Evolutionary conservation across 2,888 invertebrate genomes (phyloP), one percentile per base, ranked within the genome.

Genomic region (Archips crataeganus): DNA sequence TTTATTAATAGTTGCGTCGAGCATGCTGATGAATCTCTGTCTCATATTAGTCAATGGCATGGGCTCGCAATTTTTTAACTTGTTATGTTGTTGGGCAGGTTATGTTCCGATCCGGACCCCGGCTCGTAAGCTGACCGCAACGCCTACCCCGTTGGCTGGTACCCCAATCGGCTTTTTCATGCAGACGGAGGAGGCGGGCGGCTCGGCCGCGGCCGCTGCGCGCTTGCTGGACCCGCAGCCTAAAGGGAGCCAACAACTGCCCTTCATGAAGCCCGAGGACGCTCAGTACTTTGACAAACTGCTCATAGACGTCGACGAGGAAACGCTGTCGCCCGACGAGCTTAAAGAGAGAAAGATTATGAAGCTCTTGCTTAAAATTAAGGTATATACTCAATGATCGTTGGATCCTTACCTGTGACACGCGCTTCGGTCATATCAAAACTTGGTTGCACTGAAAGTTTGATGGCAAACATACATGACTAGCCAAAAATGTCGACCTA

Each of bases 241-340:
- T 1, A 99, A 99, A 90, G 98, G 97, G 0, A 95, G 96, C 83
- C 93, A 93, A 87, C 99, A 99, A 94, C 95, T 99, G 81, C 99
- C 99, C 15, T 99, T 99, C 88, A 98, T 99, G 97, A 99, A 99
- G 90, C 99, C 99, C 0, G 99, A 99, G 92, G 99, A 99, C 94
- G 99, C 99, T 62, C 99, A 99, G 94, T 99, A 99, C 94, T 99
- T 99, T 92, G 99, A 99, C 92, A 99, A 99, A 92, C 95, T 99
- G 77, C 95, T 99, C 79, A 97, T 99, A 70, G 99, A 99, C 87
- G 99, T 99, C 42, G 99, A 99, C 90, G 99, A 99, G 93, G 99
- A 99, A 85, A 94, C 97, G 0, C 95, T 99, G 54, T 97, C 98
- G 68, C 98, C 99, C 0, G 99, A 99, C 84, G 99, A 99, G 88